A percentile compares a stretch with the other conserved stretches of the same genome.
phyloP scores from a whole-genome alignment of 2,888 invertebrate species.

The Caenorhabditis sp. region DNA sequence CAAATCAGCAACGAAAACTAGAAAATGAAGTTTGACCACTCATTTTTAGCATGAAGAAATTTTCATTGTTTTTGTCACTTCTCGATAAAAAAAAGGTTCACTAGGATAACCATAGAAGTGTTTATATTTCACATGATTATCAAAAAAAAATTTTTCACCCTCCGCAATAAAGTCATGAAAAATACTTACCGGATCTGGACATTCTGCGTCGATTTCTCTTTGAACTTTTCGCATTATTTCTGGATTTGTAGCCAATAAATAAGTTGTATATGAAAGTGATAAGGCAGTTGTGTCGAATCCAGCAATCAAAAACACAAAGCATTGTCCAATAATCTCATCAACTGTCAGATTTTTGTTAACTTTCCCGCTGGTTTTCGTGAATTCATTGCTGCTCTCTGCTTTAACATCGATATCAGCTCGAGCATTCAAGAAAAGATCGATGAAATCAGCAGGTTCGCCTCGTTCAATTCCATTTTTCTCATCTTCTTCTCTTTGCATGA shows the following conservation, averaged over 20 bases:
- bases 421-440: constrained; percentile 59
- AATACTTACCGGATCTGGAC: constrained; percentile 15
- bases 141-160: no score
- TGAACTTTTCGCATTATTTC: constrained; percentile 37
- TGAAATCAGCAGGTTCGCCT: constrained; percentile 48
- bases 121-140: no score
- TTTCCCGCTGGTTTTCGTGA: constrained; percentile 11
- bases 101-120: no score
- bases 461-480: constrained; percentile 21
- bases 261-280: no score
- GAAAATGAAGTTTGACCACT: no score
- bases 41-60: no score
- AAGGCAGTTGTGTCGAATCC: constrained; percentile 76
- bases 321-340: constrained; percentile 71
- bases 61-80: no score
- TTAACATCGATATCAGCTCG: constrained; percentile 40
- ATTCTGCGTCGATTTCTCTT: constrained; percentile 36
- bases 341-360: constrained; percentile 22
- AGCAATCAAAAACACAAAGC: constrained; percentile 73
- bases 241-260: constrained; percentile 73
- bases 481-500: constrained; percentile 33
- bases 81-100: no score
- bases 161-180: no score
- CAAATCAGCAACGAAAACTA: background rate
- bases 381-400: constrained; percentile 14